phyloP scores from a whole-genome alignment of 92 coral and sea anemone species.

The Umimayanthus kanabou region DNA sequence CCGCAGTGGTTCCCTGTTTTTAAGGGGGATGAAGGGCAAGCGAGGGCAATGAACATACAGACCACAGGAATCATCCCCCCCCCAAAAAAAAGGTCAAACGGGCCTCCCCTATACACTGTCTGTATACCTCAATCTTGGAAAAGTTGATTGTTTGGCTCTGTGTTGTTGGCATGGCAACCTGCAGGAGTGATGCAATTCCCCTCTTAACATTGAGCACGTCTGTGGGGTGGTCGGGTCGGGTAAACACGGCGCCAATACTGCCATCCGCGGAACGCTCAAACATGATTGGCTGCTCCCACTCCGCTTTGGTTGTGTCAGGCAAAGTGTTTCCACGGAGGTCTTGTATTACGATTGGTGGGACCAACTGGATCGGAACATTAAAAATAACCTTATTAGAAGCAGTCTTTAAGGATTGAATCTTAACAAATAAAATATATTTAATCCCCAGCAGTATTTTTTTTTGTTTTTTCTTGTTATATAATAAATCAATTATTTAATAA shows the following conservation, averaged over 20 bases:
- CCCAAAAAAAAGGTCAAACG: no score
- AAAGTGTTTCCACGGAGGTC: constrained; percentile 32
- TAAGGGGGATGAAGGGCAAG: no score
- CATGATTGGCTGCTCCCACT: constrained; percentile 44
- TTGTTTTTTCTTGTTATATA: no score
- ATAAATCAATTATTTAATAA: no score
- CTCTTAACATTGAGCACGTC: constrained; percentile 60
- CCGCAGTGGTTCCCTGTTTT: no score
- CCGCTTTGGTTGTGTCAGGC: background rate
- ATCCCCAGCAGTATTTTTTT: no score
- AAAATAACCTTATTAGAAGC: no score
- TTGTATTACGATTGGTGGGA: constrained; percentile 1
- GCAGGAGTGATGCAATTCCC: constrained; percentile 54
- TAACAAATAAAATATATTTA: no score
- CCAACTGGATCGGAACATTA: constrained; percentile 13
- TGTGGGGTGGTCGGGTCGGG: constrained; percentile 17
- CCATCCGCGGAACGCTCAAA: constrained; percentile 43
- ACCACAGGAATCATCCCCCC: no score
- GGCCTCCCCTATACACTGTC: background rate
- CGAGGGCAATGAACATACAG: no score
- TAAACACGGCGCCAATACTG: constrained; percentile 21
- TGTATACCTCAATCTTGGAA: constrained; percentile 31
- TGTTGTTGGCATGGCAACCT: constrained; percentile 33
- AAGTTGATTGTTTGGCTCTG: background rate
- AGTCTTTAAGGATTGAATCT: no score